Evolutionary conservation across 2,888 invertebrate species (phyloP).

Genomic region (Dicycla oo): DNA sequence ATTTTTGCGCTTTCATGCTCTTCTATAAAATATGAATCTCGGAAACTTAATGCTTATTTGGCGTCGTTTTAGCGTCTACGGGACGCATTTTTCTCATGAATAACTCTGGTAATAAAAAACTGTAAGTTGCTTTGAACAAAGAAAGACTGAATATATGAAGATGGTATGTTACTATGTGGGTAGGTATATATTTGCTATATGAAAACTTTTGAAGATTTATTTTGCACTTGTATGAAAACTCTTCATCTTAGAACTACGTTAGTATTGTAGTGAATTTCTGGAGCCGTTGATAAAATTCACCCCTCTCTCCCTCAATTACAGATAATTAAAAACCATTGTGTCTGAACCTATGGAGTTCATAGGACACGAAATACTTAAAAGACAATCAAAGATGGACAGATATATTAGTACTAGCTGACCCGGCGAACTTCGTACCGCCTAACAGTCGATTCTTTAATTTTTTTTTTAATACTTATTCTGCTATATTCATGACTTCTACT

Average conservation of each 20-base stretch:
- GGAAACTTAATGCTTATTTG: constrained; percentile 54
- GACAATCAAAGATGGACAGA: no score
- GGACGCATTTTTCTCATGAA: constrained; percentile 43
- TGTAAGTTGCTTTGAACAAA: constrained; percentile 46
- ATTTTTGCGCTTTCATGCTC: constrained; percentile 45
- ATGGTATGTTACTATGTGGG: constrained; percentile 2
- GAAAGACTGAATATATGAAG: constrained; percentile 31
- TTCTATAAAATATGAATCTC: constrained; percentile 59
- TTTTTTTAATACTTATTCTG: no score
- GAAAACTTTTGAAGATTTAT: constrained; percentile 23
- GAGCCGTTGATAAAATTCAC: not conserved
- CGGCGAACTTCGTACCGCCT: no score
- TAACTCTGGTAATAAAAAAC: constrained; percentile 49
- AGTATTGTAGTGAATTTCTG: not conserved
- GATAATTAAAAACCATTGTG: no score
- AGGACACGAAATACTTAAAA: no score
- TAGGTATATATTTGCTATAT: constrained; percentile 6
- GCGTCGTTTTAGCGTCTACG: constrained; percentile 48
- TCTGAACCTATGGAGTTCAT: no score
- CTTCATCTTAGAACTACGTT: not conserved
- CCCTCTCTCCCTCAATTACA: no score
- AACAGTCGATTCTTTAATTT: no score
- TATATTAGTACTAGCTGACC: no score
- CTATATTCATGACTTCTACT: no score
- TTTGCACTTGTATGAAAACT: constrained; percentile 5